Evolutionary conservation across 1,140 invertebrate species (phyloP), one percentile per base, ranked within the genome.

Genomic region (Rhopalosiphum maidis): DNA sequence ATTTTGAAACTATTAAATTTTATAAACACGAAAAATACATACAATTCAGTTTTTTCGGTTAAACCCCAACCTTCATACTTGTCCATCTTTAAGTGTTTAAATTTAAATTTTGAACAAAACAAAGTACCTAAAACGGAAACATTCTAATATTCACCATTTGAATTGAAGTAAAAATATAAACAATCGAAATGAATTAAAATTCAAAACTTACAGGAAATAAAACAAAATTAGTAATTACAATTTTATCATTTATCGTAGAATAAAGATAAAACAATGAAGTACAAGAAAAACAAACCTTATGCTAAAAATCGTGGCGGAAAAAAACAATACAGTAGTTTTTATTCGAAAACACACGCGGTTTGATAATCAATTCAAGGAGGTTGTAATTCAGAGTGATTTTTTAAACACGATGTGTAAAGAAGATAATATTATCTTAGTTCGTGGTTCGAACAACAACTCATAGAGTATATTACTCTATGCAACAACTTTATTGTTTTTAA

Each of bases 11-110:
- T 8, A 41, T 23, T 1, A 18, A 51, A 18, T 18, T 51, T 51
- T 51, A 51, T 51, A 51, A 68, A 68, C 30, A n/a, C 23, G 22
- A 46, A 92, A 91, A 22, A 68, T 46, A 83, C 82, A 25, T 83
- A 93, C 91, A 93, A 93, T 93, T 85, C 91, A 0, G 82, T 54
- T 93, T 93, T 93, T 86, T 93, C 91, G 22, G 68, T 55, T 23
- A 82, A 25, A 55, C 91, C 91, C 91, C 91, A 93, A 93, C 85
- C 85, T 41, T 51, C 91, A 41, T 54, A 93, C 23, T 55, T 86
- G 6, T 93, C 91, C 91, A 93, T 93, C 85, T 86, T 92, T 37
- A 48, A 23, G 46, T 30, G 30, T 37, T 51, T 35, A n/a, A 77
- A 68, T 68, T n/a, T 35, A 43, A 90, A 43, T 68, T 90, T 90